Conservation (phyloP, 2,888 invertebrate genomes). For the Thecocarcelia acutangulata region DNA sequence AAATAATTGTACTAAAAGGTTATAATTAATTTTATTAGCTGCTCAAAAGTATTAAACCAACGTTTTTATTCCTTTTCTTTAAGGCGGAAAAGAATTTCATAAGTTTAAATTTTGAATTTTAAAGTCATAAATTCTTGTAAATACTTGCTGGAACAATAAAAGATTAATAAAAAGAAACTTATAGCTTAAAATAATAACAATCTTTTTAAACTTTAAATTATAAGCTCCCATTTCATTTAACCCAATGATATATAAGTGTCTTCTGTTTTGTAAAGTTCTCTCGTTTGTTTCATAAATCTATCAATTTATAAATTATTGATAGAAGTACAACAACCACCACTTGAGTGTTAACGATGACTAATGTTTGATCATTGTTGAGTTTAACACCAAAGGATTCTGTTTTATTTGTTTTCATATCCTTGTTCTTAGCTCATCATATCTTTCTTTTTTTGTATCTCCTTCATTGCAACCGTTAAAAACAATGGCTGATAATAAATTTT, state of each 20-base stretch:
- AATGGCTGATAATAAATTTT: conserved; percentile 67
- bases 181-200: no score
- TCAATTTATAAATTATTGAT: conserved; percentile 69
- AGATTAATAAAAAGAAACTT: no score
- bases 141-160: no score
- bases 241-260: no score
- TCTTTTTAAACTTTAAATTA: no score
- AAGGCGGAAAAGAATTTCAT: neutral
- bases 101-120: neutral
- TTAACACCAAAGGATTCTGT: conserved; percentile 40
- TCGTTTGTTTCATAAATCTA: conserved; percentile 63
- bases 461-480: conserved; percentile 43
- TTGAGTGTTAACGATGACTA: conserved; percentile 58
- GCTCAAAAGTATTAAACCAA: conserved; percentile 26
- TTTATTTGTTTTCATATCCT: neutral
- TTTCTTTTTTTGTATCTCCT: neutral
- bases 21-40: conserved; percentile 61
- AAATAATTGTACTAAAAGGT: conserved; percentile 27
- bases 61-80: neutral
- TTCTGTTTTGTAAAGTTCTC: no score
- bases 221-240: no score
- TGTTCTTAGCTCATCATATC: conserved; percentile 13
- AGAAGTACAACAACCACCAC: conserved; percentile 56
- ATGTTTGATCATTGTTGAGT: conserved; percentile 61
- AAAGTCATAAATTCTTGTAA: no score